These are phyloP conservation scores for Theonella swinhoei DNA, from an alignment of 37 sponge, comb jelly and placozoan genomes.

Conservation along the genomic window DNA sequence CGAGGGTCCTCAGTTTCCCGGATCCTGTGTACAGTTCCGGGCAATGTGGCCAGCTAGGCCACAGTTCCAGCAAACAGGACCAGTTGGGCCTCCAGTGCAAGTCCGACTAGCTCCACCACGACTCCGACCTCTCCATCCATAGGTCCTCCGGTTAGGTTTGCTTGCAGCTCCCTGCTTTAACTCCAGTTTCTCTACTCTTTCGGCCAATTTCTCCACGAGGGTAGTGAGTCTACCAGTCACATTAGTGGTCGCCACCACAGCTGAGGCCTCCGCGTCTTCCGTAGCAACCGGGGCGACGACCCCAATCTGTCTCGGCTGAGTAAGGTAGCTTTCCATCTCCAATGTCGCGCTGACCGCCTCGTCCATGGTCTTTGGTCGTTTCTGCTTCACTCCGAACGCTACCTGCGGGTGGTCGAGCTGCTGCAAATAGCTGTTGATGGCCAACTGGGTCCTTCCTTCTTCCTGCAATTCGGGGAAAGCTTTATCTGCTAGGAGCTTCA, in stretches of 20 bases:
- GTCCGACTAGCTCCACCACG: no score
- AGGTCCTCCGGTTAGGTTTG: neutral
- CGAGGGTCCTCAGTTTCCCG: constrained; percentile 44
- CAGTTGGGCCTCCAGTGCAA: no score
- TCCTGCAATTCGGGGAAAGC: constrained; percentile 9
- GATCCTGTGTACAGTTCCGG: constrained; percentile 8
- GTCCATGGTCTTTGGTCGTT: neutral
- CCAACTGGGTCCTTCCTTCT: constrained; percentile 13
- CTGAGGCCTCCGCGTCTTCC: neutral
- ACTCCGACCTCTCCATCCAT: neutral
- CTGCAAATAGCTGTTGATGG: constrained; percentile 11
- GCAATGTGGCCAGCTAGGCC: constrained; percentile 27
- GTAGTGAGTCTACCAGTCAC: constrained; percentile 15
- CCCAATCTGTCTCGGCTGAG: neutral
- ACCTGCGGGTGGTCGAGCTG: constrained; percentile 22
- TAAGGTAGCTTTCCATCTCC: constrained; percentile 32
- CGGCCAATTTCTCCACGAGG: neutral
- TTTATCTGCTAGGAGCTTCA: constrained; percentile 14
- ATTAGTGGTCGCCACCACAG: neutral
- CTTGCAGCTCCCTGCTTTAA: neutral
- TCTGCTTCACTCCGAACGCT: constrained; percentile 21
- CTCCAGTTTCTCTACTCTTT: no score
- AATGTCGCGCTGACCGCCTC: constrained; percentile 20
- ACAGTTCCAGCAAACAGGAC: constrained; percentile 20
- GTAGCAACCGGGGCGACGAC: neutral